phyloP scores from a whole-genome alignment of 2,797 vertebrate species.

The Neosilurus hyrtlii region DNA sequence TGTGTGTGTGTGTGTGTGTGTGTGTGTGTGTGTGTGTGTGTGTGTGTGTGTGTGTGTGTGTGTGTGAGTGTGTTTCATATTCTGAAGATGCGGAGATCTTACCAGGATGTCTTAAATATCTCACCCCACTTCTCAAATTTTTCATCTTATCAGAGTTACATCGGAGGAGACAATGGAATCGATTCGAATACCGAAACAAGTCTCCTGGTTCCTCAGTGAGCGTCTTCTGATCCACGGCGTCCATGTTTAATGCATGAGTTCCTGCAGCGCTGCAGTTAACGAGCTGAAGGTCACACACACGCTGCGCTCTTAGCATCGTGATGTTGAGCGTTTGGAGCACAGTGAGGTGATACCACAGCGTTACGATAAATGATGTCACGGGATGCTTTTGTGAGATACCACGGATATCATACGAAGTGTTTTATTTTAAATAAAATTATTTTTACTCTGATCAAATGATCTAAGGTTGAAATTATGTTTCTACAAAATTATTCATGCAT shows the following conservation, averaged over 20 bases:
- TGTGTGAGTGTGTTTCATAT: not conserved
- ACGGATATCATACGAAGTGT: not conserved
- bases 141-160: constrained; percentile 29
- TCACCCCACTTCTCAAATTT: not conserved
- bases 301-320: constrained; percentile 14
- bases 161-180: constrained; percentile 19
- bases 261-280: constrained; percentile 15
- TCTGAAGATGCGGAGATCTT: not conserved
- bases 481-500: no score
- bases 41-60: no score
- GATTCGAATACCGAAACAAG: constrained; percentile 8
- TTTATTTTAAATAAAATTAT: no score
- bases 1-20: no score
- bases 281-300: constrained; percentile 17
- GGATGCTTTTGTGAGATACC: not conserved
- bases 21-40: no score
- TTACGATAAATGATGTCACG: not conserved
- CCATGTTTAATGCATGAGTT: constrained; percentile 47
- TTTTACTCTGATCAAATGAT: no score
- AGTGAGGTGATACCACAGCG: no score
- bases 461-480: no score
- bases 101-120: not conserved
- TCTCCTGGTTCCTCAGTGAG: constrained; percentile 14
- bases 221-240: constrained; percentile 21
- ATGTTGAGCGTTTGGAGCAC: not conserved